Base-by-base conservation (phyloP, 2,113 vertebrate genomes). In the Saguinus imperator region DNA sequence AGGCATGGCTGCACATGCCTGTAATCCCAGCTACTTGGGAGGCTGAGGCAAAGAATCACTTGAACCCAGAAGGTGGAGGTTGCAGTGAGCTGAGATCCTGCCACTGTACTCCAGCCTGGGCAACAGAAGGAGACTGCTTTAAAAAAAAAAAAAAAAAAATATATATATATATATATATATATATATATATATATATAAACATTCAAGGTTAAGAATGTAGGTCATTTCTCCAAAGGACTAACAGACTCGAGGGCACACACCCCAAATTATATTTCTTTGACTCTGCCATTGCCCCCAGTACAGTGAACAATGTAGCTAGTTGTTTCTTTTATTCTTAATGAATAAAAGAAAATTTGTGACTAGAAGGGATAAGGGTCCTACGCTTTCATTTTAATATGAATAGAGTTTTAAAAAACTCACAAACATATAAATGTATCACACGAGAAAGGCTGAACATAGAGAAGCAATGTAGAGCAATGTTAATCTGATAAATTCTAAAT, bases 401-500 rank as follows among this genome's bases (percentile, higher is more conserved):
- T 87, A 95, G 43, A 40, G 27, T 52, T 93, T 77, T 75, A 66
- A 45, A 73, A 87, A 91, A 89, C 20, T 82, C n/a, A 29, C 29
- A n/a, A 80, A 57, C 13, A 82, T 77, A 79, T 79, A 80, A 76
- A 81, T 91, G 3, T 81, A 80, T 91, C 61, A 40, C 32, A 43
- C 40, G 70, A 92, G 18, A n/a, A 85, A 94, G 70, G 6, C 66
- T 86, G 52, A 93, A 80, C 76, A 73, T 50, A 87, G 58, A 96
- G 35, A 89, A 94, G 72, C 37, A 75, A 32, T 77, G 91, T 85
- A 82, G 50, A 87, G 85, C 13, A 45, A 64, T 79, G 50, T 79
- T 89, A 93, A 92, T 91, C 77, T 92, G 80, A 75, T 89, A 93
- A 92, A 91, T 77, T 91, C 80, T 91, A 92, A 94, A 85, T 70